A percentile compares a stretch with the other conserved stretches of the same genome.
These are phyloP conservation scores for Cyclopterus lumpus DNA, from an alignment of 2,797 vertebrate genomes.

Conservation along the genomic window DNA sequence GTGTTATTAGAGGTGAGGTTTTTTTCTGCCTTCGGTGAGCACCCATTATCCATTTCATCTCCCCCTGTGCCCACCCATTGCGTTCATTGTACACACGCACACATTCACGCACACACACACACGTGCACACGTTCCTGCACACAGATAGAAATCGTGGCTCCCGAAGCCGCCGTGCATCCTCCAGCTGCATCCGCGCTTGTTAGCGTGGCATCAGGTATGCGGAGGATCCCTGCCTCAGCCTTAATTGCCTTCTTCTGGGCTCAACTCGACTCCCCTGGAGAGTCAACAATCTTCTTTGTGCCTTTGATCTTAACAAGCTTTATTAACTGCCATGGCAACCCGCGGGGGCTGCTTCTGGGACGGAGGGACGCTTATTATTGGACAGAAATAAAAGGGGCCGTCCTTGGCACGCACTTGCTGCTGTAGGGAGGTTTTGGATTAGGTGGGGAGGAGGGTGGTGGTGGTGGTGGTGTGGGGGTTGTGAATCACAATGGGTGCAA, in stretches of 20 bases:
- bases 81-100: conserved; percentile 30
- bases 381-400: conserved; percentile 35
- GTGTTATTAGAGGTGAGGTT: conserved; percentile 57
- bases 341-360: conserved; percentile 46
- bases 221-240: conserved; percentile 37
- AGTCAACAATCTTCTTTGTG: conserved; percentile 59
- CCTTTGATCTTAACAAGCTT: conserved; percentile 67
- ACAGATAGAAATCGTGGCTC: not conserved
- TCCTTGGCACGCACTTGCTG: not conserved
- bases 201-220: conserved; percentile 51
- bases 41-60: conserved; percentile 45
- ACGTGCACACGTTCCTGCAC: conserved; percentile 12
- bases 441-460: conserved; percentile 1
- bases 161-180: not conserved
- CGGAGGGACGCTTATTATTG: conserved; percentile 37
- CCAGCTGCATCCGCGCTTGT: conserved; percentile 20
- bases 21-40: conserved; percentile 37
- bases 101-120: not conserved
- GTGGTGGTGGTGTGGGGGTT: not conserved
- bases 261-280: conserved; percentile 43
- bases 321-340: conserved; percentile 67
- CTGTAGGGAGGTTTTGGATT: conserved; percentile 45
- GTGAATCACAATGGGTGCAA: conserved; percentile 30
- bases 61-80: conserved; percentile 21
- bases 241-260: conserved; percentile 66